Evolutionary conservation across 2,888 invertebrate species (phyloP), one percentile per base, ranked within the genome.

Genomic region (Pterostichus madidus): DNA sequence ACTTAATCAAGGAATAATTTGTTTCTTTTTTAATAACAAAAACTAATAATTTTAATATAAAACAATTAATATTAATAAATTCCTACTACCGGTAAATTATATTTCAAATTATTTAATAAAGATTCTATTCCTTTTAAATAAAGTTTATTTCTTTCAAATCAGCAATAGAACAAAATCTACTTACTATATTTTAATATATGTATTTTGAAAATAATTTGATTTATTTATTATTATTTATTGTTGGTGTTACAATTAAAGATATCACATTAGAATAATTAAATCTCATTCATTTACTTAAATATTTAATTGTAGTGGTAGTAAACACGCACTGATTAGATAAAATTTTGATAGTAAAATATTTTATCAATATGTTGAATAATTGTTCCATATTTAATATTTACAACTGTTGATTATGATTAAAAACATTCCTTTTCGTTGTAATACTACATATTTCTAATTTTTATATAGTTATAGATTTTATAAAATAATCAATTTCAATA

Each of bases 301-400:
- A 71, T 71, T 44, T 71, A 71, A 71, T 71, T 44, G 44, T 71
- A 44, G 6, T 44, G 6, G 68, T 71, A 71, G 68, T 71, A 71
- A 71, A 71, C 39, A 71, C 44, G 7, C 24, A 17, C 44, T 13
- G 68, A 71, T 71, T 71, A 71, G 68, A 71, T 71, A 71, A 71
- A 71, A 71, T 44, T 71, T 71, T 71, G 68, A 71, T 71, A 39
- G 68, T 71, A 71, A 71, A 71, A 15, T 71, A 71, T 71, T 71
- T 71, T 71, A 71, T 71, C 68, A 71, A 71, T 71, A 64, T 71
- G 68, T 71, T 71, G 44, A 71, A 71, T 71, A 44, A 71, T 71
- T 71, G 35, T 64, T 32, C 64, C 64, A 64, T 64, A 35, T 32
- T 64, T 71, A 44, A 39, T 71, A 71, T 71, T 71, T 71, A 71